Conservation (phyloP, 2,888 invertebrate genomes). For the Plemyria rubiginata region DNA sequence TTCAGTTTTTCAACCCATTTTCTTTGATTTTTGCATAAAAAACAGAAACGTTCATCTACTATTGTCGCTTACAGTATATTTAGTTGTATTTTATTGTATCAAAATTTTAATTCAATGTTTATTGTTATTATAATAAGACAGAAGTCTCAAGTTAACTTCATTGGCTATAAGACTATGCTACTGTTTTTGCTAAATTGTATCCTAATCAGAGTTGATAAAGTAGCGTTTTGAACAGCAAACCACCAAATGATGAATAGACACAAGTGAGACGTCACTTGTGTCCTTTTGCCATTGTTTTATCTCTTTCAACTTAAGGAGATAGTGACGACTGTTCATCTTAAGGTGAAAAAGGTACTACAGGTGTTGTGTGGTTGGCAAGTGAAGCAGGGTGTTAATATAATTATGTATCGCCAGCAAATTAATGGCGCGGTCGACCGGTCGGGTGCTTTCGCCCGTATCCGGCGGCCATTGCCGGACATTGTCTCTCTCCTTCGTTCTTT, state of each 20-base stretch:
- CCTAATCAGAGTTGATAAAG: constrained; percentile 1
- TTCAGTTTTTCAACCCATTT: too few relatives aligned
- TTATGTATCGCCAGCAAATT: constrained; percentile 30
- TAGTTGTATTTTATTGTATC: neutral
- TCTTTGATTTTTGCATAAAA: too few relatives aligned
- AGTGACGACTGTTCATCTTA: constrained; percentile 24
- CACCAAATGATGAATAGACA: neutral
- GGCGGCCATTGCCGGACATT: constrained; percentile 33
- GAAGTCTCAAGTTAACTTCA: constrained; percentile 16
- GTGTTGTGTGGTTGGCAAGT: constrained; percentile 23
- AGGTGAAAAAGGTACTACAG: constrained; percentile 7
- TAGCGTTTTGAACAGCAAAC: neutral
- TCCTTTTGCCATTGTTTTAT: constrained; percentile 14
- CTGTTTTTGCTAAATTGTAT: constrained; percentile 1
- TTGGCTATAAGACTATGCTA: neutral
- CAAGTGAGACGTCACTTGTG: constrained; percentile 28
- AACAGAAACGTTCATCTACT: too few relatives aligned
- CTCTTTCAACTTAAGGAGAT: constrained; percentile 11
- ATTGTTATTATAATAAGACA: neutral
- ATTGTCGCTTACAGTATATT: too few relatives aligned
- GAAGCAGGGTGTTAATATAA: constrained; percentile 15
- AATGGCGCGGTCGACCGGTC: constrained; percentile 39
- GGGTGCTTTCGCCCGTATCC: constrained; percentile 34
- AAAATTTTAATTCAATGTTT: neutral
- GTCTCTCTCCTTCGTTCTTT: constrained; percentile 31